Conservation (phyloP, 2,888 invertebrate genomes). For the Rhyacophila evoluta region DNA sequence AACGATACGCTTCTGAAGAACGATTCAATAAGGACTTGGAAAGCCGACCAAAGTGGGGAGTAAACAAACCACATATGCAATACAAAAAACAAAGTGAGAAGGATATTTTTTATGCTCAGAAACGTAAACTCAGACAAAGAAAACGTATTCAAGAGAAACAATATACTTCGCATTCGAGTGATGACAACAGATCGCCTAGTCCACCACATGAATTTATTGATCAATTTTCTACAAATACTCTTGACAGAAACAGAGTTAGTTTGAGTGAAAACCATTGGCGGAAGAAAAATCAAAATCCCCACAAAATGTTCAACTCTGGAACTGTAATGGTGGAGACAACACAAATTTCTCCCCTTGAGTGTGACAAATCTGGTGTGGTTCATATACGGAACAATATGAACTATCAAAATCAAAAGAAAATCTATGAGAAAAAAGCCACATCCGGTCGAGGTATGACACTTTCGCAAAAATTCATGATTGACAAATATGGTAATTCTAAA, state of each 20-base stretch:
- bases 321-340: conserved; percentile 62
- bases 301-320: conserved; percentile 64
- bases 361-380: conserved; percentile 69
- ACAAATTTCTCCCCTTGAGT: conserved; percentile 68
- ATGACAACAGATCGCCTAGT: conserved; percentile 73
- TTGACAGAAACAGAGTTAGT: conserved; percentile 63
- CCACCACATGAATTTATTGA: conserved; percentile 65
- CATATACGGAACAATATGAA: conserved; percentile 61
- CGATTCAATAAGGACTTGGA: conserved; percentile 71
- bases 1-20: conserved; percentile 69
- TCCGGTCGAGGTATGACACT: conserved; percentile 64
- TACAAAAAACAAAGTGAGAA: conserved; percentile 92
- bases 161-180: conserved; percentile 72
- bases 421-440: conserved; percentile 59
- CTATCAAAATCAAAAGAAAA: conserved; percentile 60
- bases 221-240: conserved; percentile 58
- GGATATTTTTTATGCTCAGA: conserved; percentile 84
- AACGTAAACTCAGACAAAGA: conserved; percentile 76
- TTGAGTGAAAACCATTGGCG: conserved; percentile 68
- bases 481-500: conserved; percentile 69
- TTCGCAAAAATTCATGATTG: conserved; percentile 70
- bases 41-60: conserved; percentile 81
- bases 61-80: conserved; percentile 81
- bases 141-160: conserved; percentile 71
- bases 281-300: conserved; percentile 62